These are phyloP conservation scores for Meloidogyne chitwoodi DNA, from an alignment of 1,140 invertebrate genomes.

Conservation along the genomic window DNA sequence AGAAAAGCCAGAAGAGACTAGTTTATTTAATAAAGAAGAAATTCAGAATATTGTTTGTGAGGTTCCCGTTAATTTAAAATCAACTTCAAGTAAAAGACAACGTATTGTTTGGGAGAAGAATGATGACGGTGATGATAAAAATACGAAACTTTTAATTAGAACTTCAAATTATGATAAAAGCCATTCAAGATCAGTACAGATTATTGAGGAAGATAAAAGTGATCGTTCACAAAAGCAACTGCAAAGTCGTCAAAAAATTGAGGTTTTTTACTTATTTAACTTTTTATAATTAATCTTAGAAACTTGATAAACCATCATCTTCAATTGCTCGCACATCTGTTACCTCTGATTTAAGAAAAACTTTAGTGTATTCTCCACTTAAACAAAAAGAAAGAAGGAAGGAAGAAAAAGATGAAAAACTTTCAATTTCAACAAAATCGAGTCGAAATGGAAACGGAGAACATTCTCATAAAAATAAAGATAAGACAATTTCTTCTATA, in stretches of 20 bases:
- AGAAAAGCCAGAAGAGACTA: not conserved
- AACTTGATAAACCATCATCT: not conserved
- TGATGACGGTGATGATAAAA: not conserved
- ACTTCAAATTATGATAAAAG: not conserved
- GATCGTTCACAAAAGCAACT: not conserved
- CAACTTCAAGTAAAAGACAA: not conserved
- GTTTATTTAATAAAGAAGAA: not conserved
- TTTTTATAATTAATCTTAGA: not conserved
- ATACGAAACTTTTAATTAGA: not conserved
- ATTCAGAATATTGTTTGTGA: not conserved
- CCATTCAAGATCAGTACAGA: not conserved
- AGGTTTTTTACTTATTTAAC: not conserved
- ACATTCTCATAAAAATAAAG: not conserved
- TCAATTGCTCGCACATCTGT: not conserved
- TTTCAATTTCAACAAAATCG: not conserved
- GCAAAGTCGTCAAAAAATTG: not conserved
- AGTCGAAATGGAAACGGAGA: not conserved
- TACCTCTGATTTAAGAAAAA: not conserved
- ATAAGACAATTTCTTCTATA: not conserved
- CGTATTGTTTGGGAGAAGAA: not conserved
- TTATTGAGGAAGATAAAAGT: not conserved
- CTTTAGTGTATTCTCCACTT: not conserved
- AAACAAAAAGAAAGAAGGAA: not conserved
- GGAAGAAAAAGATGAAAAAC: not conserved
- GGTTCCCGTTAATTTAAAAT: not conserved